phyloP scores from a whole-genome alignment of 2,113 vertebrate species.

The Rutilus rutilus region DNA sequence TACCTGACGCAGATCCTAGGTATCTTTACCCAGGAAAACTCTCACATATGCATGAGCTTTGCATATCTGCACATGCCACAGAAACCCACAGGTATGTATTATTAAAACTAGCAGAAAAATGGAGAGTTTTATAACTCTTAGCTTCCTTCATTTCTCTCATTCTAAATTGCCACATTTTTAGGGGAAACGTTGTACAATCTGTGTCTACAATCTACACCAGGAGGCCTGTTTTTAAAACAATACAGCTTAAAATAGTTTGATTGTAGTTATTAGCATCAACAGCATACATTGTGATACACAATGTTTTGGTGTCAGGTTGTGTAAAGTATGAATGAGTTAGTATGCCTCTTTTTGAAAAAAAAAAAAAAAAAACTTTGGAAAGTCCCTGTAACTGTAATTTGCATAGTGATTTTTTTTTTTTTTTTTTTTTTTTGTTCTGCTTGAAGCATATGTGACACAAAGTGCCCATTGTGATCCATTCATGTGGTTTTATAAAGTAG shows the following conservation, averaged over 20 bases:
- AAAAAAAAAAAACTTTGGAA: conserved; percentile 26
- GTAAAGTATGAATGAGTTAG: neutral
- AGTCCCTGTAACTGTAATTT: conserved; percentile 54
- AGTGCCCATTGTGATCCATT: conserved; percentile 46
- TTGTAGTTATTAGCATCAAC: neutral
- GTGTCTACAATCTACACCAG: neutral
- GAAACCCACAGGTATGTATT: conserved; percentile 8
- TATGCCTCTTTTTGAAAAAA: conserved; percentile 21
- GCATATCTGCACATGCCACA: neutral
- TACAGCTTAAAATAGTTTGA: neutral
- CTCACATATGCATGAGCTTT: neutral
- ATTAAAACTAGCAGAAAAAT: neutral
- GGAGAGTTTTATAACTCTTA: neutral
- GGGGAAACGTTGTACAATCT: neutral
- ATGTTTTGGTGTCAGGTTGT: conserved; percentile 7
- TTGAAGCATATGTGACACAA: conserved; percentile 38
- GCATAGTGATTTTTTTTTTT: conserved; percentile 32
- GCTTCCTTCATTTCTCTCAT: neutral
- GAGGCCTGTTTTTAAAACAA: neutral
- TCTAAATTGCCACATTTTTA: neutral
- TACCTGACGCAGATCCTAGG: neutral
- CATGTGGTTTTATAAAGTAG: conserved; percentile 38
- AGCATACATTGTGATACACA: neutral
- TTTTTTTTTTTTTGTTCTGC: neutral
- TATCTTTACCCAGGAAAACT: neutral